phyloP scores from a whole-genome alignment of 2,797 vertebrate genomes.

The Arctocebus calabarensis region DNA sequence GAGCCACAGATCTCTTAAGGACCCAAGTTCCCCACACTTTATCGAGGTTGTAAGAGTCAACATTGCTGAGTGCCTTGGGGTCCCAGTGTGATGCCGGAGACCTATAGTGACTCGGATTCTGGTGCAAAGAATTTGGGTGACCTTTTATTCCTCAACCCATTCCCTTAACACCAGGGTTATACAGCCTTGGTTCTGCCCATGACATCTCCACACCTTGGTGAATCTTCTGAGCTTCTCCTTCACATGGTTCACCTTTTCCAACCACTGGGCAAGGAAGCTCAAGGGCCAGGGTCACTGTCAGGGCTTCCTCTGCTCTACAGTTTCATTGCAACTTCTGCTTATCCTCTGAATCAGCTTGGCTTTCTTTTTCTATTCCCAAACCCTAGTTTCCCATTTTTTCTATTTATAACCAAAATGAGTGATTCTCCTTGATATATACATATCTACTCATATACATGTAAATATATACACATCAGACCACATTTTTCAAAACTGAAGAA shows the following conservation, averaged over 20 bases:
- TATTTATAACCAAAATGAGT: neutral
- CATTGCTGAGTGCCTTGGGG: neutral
- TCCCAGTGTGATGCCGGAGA: neutral
- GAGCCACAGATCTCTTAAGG: neutral
- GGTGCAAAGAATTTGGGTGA: neutral
- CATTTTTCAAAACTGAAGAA: slow-evolving; percentile 38
- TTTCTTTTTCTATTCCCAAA: neutral
- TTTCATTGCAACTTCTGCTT: neutral
- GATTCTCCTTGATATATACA: neutral
- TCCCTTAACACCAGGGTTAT: neutral
- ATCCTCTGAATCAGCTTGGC: neutral
- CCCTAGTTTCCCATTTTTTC: neutral
- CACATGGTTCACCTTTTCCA: neutral
- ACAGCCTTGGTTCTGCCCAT: neutral
- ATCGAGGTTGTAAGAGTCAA: neutral
- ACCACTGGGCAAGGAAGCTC: neutral
- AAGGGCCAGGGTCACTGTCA: neutral
- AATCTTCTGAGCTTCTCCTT: neutral
- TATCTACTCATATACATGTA: neutral
- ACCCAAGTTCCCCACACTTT: neutral
- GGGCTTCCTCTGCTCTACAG: neutral
- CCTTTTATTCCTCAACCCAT: neutral
- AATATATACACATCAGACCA: neutral
- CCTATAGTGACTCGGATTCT: neutral
- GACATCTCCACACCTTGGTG: neutral